Conservation (phyloP, 2,888 invertebrate species). For the Salticus scenicus region DNA sequence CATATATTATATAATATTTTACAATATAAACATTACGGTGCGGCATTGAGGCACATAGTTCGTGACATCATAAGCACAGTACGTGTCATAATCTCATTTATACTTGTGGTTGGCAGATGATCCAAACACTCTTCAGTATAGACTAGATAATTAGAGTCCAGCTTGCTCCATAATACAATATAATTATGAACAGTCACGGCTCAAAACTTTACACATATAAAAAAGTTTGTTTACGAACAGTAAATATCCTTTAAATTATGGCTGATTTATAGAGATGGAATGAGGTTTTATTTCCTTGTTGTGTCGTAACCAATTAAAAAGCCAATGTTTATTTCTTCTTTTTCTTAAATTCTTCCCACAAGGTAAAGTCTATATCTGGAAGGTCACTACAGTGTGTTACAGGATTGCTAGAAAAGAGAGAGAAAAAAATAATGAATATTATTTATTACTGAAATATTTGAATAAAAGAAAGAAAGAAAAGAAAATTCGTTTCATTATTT, state of each 20-base stretch:
- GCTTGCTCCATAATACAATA: slow-evolving; percentile 5
- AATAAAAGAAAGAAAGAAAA: too few relatives aligned
- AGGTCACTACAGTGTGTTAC: slow-evolving; percentile 89
- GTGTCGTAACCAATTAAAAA: too few relatives aligned
- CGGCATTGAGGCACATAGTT: too few relatives aligned
- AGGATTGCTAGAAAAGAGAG: slow-evolving; percentile 81
- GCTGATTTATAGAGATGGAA: slow-evolving; percentile 25
- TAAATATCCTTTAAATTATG: slow-evolving; percentile 41
- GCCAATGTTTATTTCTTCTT: slow-evolving; percentile 44
- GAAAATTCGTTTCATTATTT: too few relatives aligned
- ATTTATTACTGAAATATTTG: too few relatives aligned
- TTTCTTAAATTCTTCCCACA: slow-evolving; percentile 83
- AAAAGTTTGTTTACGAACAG: slow-evolving; percentile 7
- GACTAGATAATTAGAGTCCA: slow-evolving; percentile 65
- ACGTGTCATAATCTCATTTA: background rate
- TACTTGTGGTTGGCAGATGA: slow-evolving; percentile 16
- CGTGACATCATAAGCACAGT: background rate
- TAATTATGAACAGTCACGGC: slow-evolving; percentile 28
- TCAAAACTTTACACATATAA: slow-evolving; percentile 14
- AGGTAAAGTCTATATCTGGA: slow-evolving; percentile 86
- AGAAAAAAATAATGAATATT: background rate
- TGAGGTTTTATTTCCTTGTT: background rate
- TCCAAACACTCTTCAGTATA: slow-evolving; percentile 38
- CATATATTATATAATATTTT: too few relatives aligned
- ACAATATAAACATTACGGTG: too few relatives aligned